These are phyloP conservation scores for Heteromormyrus szaboi DNA, from an alignment of 2,797 vertebrate species.

Conservation along the genomic window DNA sequence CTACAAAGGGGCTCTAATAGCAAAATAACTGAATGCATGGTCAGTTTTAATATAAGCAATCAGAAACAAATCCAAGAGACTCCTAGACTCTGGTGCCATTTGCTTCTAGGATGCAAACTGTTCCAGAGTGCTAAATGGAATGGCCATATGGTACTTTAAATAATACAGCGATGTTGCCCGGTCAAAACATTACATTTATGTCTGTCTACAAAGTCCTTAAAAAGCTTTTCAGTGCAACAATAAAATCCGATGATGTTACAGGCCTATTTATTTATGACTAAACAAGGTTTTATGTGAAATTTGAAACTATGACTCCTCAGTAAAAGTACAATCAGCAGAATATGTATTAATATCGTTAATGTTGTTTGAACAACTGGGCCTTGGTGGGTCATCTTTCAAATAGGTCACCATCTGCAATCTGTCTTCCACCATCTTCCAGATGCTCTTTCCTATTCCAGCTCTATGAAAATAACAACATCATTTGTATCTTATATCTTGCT, in stretches of 20 bases:
- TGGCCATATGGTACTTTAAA: background rate
- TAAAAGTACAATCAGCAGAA: background rate
- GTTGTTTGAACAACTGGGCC: background rate
- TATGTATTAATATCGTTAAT: background rate
- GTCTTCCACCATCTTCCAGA: background rate
- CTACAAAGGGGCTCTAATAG: background rate
- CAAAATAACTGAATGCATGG: background rate
- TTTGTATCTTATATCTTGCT: background rate
- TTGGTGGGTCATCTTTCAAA: background rate
- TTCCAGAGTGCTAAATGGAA: background rate
- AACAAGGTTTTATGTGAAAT: background rate
- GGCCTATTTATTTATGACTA: background rate
- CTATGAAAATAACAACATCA: background rate
- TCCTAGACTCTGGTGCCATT: background rate
- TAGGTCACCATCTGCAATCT: background rate
- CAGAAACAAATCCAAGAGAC: background rate
- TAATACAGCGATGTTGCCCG: background rate
- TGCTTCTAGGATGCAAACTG: background rate
- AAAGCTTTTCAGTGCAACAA: background rate
- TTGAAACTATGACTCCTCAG: background rate
- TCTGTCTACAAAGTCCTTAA: background rate
- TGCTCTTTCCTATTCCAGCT: background rate
- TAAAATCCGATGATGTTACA: background rate
- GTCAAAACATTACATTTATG: background rate
- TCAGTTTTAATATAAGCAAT: background rate